Conservation (phyloP, 2,797 vertebrate genomes). For the Aeoliscus strigatus region DNA sequence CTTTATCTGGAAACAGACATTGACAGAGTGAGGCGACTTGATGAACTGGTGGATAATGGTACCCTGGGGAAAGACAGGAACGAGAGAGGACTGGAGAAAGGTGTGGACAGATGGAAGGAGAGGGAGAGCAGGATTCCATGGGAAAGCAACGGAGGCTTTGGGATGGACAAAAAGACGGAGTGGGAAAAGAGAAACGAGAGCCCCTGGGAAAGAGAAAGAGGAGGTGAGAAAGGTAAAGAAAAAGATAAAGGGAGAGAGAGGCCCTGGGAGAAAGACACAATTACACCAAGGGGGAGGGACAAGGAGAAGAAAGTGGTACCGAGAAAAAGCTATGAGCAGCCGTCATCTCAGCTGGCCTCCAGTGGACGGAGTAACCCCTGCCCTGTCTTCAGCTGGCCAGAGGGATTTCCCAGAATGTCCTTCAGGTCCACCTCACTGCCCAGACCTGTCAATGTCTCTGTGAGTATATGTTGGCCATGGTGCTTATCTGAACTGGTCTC, state of each 20-base stretch:
- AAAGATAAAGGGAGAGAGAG: slow-evolving; percentile 34
- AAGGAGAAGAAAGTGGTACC: slow-evolving; percentile 47
- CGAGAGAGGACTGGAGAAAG: slow-evolving; percentile 35
- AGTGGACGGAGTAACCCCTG: slow-evolving; percentile 51
- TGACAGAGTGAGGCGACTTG: slow-evolving; percentile 72
- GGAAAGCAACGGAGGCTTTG: slow-evolving; percentile 44
- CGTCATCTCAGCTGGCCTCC: slow-evolving; percentile 10
- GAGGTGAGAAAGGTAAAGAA: slow-evolving; percentile 29
- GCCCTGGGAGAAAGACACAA: slow-evolving; percentile 41
- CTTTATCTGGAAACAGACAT: slow-evolving; percentile 68
- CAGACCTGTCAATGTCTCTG: slow-evolving; percentile 69
- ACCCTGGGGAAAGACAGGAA: slow-evolving; percentile 48
- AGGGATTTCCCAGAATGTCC: slow-evolving; percentile 60
- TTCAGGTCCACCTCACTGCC: slow-evolving; percentile 77
- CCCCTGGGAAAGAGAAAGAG: slow-evolving; percentile 35
- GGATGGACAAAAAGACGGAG: slow-evolving; percentile 37
- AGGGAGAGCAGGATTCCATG: slow-evolving; percentile 36
- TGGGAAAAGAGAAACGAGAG: slow-evolving; percentile 46
- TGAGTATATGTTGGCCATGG: too few species aligned
- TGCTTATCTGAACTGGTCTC: too few species aligned
- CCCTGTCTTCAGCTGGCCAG: slow-evolving; percentile 57
- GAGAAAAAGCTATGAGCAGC: slow-evolving; percentile 23
- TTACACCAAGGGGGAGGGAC: slow-evolving; percentile 48
- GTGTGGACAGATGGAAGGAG: slow-evolving; percentile 38
- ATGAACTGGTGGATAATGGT: slow-evolving; percentile 61